Base-by-base conservation (phyloP, 2,113 vertebrate species). In the Pseudorhombus dupliciocellatus region DNA sequence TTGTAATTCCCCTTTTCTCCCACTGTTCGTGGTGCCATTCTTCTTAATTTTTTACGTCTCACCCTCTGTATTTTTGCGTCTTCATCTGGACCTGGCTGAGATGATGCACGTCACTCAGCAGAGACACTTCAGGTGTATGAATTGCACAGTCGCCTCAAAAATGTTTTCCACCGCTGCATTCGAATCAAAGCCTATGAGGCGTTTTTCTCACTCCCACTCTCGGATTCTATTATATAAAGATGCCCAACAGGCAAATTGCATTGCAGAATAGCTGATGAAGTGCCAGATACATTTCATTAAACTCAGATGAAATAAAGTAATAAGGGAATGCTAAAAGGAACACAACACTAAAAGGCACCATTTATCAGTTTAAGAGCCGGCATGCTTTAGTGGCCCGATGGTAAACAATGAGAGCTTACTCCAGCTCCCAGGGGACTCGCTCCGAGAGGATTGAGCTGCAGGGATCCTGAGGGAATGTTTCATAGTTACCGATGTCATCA, bases 241-340 rank as follows among this genome's bases (percentile, higher is more conserved):
- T 81, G 80, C 81, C 87, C 85, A 78, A 85, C 87, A 90, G 85
- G 85, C 84, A 88, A 85, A 88, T 80, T 81, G 83, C 60, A 78
- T 68, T 75, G 81, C 30, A 1, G 77, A 85, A 87, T 87, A 78
- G 75, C 86, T 89, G 88, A 91, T 89, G 86, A 89, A 84, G 82
- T 90, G 84, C 84, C 79, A 85, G 88, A 90, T 85, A 83, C 89
- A 91, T 90, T 91, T 90, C 90, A 91, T 90, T 91, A 89, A 88
- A 88, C 89, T 84, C 79, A 64, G 79, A 88, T 89, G 84, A 87
- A 89, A 87, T 90, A 88, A 90, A 87, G 79, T 84, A 90, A 86
- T 88, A 91, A 75, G 73, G 62, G 70, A 74, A 72, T 52, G 84
- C 86, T 89, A 87, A 89, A 83, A 88, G 83, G 81, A 90, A 84